Conservation (phyloP, 2,113 vertebrate genomes). For the Potamarius usumacintae region DNA sequence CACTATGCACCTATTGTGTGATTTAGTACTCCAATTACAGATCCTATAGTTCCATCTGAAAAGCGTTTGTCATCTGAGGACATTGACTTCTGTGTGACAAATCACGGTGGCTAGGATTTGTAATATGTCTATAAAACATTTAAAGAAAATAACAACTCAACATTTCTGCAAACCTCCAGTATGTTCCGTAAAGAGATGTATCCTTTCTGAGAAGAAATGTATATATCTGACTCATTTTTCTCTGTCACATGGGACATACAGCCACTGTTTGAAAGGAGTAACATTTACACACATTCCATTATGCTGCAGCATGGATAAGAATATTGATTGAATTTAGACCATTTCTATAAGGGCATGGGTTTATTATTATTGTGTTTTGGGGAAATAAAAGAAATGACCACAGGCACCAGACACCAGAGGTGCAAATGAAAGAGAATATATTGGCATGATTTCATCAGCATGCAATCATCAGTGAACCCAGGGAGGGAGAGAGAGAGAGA, state of each 20-base stretch:
- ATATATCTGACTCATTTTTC: not conserved
- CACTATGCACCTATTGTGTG: not conserved
- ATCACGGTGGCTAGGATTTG: not conserved
- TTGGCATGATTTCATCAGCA: not conserved
- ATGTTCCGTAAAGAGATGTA: not conserved
- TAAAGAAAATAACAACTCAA: not conserved
- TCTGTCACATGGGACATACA: conserved; percentile 29
- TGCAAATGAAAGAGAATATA: conserved; percentile 18
- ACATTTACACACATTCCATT: conserved; percentile 50
- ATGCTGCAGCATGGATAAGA: not conserved
- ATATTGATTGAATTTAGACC: conserved; percentile 17
- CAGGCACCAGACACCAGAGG: not conserved
- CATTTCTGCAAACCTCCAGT: not conserved
- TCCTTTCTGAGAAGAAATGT: not conserved
- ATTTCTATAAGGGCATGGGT: not conserved
- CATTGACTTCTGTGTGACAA: not conserved
- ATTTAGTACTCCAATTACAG: not conserved
- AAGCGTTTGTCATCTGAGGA: not conserved
- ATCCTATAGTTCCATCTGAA: not conserved
- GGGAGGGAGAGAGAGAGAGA: not conserved
- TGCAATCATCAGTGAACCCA: not conserved
- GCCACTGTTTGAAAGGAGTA: conserved; percentile 50
- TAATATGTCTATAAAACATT: not conserved
- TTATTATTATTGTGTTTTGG: conserved; percentile 13
- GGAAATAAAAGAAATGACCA: conserved; percentile 13